Conservation (phyloP, 2,797 vertebrate species). For the Benthosema pterotum region DNA sequence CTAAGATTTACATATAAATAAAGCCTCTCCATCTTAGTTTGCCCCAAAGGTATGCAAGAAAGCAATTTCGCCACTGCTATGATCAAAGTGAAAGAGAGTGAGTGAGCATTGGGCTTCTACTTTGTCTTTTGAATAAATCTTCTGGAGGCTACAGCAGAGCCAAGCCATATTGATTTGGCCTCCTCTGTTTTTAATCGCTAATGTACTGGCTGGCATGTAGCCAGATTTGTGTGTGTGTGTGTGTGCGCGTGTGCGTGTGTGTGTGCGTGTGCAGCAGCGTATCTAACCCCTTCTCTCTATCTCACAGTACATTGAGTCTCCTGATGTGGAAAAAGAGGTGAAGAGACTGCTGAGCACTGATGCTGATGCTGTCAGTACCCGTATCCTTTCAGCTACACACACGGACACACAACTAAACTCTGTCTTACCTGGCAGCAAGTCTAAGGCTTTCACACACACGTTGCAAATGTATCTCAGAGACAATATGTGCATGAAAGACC, state of each 20-base stretch:
- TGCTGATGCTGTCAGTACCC: slow-evolving; percentile 90
- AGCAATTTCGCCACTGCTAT: slow-evolving; percentile 69
- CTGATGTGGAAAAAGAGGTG: slow-evolving; percentile 95
- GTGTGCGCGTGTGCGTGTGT: slow-evolving; percentile 17
- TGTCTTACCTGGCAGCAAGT: background rate
- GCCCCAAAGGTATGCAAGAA: slow-evolving; percentile 63
- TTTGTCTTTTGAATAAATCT: slow-evolving; percentile 77
- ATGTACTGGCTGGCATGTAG: slow-evolving; percentile 73
- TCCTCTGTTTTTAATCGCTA: slow-evolving; percentile 77
- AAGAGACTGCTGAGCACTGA: slow-evolving; percentile 93
- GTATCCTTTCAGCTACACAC: slow-evolving; percentile 86
- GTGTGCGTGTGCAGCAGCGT: slow-evolving; percentile 31
- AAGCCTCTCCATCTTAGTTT: slow-evolving; percentile 73
- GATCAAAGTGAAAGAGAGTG: slow-evolving; percentile 67
- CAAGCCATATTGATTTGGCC: slow-evolving; percentile 70
- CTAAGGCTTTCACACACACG: background rate
- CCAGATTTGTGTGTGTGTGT: slow-evolving; percentile 55
- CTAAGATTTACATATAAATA: slow-evolving; percentile 81
- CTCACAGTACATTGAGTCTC: slow-evolving; percentile 88
- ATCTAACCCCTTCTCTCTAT: slow-evolving; percentile 54
- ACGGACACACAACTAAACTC: background rate
- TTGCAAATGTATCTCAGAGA: background rate
- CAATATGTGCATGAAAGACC: slow-evolving; percentile 9
- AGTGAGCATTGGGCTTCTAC: slow-evolving; percentile 61
- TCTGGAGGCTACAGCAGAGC: slow-evolving; percentile 59